phyloP scores from a whole-genome alignment of 2,113 vertebrate species.

The Lanius collurio region DNA sequence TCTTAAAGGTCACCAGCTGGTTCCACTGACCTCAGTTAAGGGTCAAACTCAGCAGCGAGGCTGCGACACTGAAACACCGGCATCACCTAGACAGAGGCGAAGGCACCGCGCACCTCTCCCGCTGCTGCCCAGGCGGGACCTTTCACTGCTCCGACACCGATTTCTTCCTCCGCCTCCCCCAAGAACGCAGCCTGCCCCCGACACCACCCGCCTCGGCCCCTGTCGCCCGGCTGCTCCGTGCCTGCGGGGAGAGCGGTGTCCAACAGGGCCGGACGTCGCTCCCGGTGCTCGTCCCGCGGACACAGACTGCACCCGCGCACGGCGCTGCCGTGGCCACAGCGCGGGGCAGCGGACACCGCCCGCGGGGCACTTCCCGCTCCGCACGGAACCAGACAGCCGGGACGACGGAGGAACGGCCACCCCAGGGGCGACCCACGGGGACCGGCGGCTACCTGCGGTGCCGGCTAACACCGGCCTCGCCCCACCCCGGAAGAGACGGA shows the following conservation, averaged over 20 bases:
- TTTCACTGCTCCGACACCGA: too few species aligned
- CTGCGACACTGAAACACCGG: accelerated
- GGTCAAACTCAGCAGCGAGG: neutral
- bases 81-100: accelerated
- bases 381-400: too few species aligned
- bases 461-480: accelerated
- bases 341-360: neutral
- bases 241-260: neutral
- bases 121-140: neutral
- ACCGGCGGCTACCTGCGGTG: accelerated
- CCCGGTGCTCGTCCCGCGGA: neutral
- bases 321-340: neutral
- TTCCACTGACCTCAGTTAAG: accelerated
- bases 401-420: accelerated
- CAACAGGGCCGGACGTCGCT: accelerated
- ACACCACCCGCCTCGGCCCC: too few species aligned
- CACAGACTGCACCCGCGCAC: too few species aligned
- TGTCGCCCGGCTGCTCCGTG: neutral
- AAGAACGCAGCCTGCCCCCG: neutral
- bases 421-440: neutral
- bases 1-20: neutral
- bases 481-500: neutral
- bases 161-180: too few species aligned
- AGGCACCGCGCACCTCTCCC: neutral
- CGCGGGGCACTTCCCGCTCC: neutral